phyloP scores from a whole-genome alignment of 2,113 vertebrate species.

The Pteruthius melanotis region DNA sequence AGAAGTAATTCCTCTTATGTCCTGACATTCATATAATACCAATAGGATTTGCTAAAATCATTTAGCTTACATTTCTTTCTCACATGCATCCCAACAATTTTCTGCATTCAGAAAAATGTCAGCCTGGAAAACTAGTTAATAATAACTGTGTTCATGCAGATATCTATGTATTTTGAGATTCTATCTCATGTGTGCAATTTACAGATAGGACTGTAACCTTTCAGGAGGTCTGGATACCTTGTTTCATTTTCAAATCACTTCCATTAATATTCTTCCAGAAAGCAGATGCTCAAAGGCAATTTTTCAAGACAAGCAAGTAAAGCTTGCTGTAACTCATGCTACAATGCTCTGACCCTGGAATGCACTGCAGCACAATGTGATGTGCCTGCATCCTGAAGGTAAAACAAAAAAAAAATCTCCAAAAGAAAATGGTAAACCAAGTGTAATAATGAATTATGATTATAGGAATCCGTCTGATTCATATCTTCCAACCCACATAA shows the following conservation, averaged over 20 bases:
- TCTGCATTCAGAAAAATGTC: background rate
- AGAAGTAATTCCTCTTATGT: background rate
- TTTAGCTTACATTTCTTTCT: background rate
- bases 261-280: background rate
- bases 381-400: background rate
- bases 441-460: background rate
- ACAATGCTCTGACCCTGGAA: background rate
- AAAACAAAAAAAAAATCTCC: background rate
- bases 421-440: background rate
- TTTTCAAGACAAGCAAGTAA: background rate
- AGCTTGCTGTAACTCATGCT: background rate
- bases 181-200: background rate
- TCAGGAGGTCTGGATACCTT: background rate
- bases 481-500: background rate
- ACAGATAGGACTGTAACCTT: background rate
- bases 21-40: background rate
- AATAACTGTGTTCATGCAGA: background rate
- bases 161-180: background rate
- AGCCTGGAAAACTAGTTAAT: background rate
- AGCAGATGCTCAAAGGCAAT: background rate
- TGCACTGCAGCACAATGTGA: background rate
- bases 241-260: background rate
- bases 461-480: background rate
- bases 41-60: background rate
- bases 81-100: background rate